Evolutionary conservation across 1,140 invertebrate genomes (phyloP).

Genomic region (Rhynchophorus ferrugineus): DNA sequence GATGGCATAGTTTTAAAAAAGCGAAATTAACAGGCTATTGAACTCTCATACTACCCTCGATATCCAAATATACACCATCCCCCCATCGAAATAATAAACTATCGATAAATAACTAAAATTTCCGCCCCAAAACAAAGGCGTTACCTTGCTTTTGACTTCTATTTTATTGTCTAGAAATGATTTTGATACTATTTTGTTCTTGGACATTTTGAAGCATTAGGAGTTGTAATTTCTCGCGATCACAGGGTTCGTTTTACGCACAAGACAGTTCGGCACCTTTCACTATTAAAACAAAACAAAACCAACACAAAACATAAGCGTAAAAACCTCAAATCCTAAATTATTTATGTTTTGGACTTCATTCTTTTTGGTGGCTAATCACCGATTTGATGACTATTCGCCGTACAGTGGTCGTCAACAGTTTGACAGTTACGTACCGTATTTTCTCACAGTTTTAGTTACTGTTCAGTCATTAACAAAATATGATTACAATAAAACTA

Average conservation of each 20-base stretch:
- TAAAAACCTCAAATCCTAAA: conserved; percentile 22
- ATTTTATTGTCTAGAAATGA: conserved; percentile 53
- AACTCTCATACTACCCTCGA: conserved; percentile 13
- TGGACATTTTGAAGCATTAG: conserved; percentile 50
- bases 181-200: conserved; percentile 53
- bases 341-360: conserved; percentile 31
- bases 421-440: too few species aligned
- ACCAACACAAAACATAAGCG: conserved; percentile 26
- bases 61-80: neutral
- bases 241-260: neutral
- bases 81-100: neutral
- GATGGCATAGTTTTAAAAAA: conserved; percentile 8
- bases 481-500: too few species aligned
- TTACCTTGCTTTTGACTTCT: conserved; percentile 66
- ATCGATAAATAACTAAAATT: conserved; percentile 3
- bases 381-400: conserved; percentile 9
- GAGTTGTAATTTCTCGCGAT: neutral
- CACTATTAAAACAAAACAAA: conserved; percentile 10
- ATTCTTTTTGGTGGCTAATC: conserved; percentile 21
- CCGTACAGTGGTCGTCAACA: neutral
- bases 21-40: conserved; percentile 7
- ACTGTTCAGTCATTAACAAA: too few species aligned
- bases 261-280: conserved; percentile 1
- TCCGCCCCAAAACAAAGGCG: conserved; percentile 25
- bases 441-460: too few species aligned